These are phyloP conservation scores for Scalopus aquaticus DNA, from an alignment of 2,113 vertebrate genomes.

Conservation along the genomic window DNA sequence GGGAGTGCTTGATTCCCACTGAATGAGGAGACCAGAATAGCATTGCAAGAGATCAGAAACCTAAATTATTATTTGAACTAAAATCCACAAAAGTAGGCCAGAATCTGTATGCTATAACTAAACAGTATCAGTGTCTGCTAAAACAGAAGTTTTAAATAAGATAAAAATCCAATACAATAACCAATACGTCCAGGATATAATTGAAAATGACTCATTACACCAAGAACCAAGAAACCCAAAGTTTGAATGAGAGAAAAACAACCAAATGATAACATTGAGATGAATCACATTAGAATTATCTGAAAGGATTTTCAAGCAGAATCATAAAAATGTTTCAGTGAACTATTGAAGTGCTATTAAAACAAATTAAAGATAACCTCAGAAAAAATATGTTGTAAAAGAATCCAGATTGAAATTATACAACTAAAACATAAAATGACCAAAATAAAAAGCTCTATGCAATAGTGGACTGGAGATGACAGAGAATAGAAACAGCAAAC, in stretches of 20 bases:
- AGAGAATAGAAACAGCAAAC: background rate
- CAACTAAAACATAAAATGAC: background rate
- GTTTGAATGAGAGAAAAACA: background rate
- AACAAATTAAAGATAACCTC: background rate
- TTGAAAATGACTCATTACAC: background rate
- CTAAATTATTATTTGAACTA: background rate
- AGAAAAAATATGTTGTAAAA: background rate
- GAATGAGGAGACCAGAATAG: background rate
- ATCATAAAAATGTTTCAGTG: background rate
- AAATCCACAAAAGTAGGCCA: background rate
- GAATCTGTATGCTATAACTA: background rate
- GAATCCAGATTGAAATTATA: background rate
- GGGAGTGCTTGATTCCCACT: background rate
- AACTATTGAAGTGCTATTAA: background rate
- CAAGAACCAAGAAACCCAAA: background rate
- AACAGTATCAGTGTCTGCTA: background rate
- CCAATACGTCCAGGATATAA: background rate
- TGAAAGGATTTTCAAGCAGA: background rate
- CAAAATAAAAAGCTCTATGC: background rate
- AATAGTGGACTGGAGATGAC: background rate
- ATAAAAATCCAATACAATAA: background rate
- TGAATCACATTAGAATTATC: background rate
- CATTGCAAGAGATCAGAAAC: background rate
- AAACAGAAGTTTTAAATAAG: constrained; percentile 1
- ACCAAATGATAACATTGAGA: background rate